These are phyloP conservation scores for Aythya baeri DNA, from an alignment of 2,113 vertebrate genomes.

Conservation along the genomic window DNA sequence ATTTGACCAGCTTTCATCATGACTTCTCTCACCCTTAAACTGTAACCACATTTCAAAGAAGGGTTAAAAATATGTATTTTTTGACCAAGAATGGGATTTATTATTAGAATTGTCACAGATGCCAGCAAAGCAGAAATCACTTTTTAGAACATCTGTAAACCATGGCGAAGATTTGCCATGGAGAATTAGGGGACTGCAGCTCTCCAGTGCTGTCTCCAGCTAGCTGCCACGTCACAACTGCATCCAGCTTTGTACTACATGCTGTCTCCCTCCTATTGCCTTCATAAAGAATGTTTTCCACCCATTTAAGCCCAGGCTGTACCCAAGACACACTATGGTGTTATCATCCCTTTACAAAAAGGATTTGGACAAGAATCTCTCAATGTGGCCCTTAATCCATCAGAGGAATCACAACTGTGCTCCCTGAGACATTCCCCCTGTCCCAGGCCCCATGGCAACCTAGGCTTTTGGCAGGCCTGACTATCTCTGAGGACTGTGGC, in stretches of 20 bases:
- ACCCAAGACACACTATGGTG: neutral
- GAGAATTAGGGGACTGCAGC: neutral
- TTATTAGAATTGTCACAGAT: neutral
- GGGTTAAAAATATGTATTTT: neutral
- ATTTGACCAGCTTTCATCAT: neutral
- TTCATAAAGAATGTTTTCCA: neutral
- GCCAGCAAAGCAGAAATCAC: neutral
- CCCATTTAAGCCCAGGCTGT: neutral
- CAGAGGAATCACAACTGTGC: neutral
- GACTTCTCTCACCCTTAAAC: neutral
- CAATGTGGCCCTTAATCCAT: neutral
- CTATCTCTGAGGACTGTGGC: neutral
- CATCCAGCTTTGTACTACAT: neutral
- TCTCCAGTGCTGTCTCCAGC: neutral
- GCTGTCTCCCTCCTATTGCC: neutral
- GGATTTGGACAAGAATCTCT: neutral
- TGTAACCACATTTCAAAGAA: neutral
- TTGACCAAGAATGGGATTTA: neutral
- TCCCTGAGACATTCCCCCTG: neutral
- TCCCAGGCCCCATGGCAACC: neutral
- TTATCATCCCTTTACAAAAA: neutral
- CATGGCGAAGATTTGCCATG: neutral
- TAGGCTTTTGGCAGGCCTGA: neutral
- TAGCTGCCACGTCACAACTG: neutral
- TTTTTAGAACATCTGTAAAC: neutral